These are phyloP conservation scores for Thymallus thymallus DNA, from an alignment of 2,113 vertebrate species.

Conservation along the genomic window DNA sequence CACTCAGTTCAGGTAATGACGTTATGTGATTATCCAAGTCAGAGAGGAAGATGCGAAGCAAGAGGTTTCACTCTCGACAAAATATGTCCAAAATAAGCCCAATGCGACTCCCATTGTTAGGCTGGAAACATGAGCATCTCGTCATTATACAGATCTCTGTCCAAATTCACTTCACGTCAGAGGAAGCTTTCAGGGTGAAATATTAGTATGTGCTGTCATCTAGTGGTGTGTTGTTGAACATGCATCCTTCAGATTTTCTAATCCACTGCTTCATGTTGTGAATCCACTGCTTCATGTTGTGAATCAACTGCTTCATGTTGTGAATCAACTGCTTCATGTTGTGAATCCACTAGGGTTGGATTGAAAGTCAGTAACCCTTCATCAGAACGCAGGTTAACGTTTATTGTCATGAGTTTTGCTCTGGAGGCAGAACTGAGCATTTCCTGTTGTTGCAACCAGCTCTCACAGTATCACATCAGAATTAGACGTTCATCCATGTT, in stretches of 20 bases:
- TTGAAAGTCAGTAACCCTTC: background rate
- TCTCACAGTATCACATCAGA: too few species aligned
- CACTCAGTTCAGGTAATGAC: too few species aligned
- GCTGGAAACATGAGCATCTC: background rate
- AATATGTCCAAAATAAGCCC: too few species aligned
- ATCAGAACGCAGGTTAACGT: background rate
- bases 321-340: background rate
- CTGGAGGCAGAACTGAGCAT: background rate
- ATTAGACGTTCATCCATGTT: too few species aligned
- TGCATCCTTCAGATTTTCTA: slow-evolving; percentile 9
- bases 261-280: background rate
- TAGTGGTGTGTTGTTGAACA: slow-evolving; percentile 44
- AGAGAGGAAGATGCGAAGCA: background rate
- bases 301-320: too few species aligned
- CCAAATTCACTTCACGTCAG: too few species aligned
- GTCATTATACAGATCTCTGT: too few species aligned
- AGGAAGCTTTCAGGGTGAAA: background rate
- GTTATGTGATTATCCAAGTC: too few species aligned
- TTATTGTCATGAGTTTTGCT: background rate
- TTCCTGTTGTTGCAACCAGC: too few species aligned
- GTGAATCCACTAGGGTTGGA: background rate
- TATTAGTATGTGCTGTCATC: slow-evolving; percentile 54
- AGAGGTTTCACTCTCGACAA: too few species aligned
- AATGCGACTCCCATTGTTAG: background rate
- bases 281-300: background rate